Evolutionary conservation across 1,140 invertebrate genomes (phyloP), one percentile per base, ranked within the genome.

Genomic region (Brachionus paranguensis): DNA sequence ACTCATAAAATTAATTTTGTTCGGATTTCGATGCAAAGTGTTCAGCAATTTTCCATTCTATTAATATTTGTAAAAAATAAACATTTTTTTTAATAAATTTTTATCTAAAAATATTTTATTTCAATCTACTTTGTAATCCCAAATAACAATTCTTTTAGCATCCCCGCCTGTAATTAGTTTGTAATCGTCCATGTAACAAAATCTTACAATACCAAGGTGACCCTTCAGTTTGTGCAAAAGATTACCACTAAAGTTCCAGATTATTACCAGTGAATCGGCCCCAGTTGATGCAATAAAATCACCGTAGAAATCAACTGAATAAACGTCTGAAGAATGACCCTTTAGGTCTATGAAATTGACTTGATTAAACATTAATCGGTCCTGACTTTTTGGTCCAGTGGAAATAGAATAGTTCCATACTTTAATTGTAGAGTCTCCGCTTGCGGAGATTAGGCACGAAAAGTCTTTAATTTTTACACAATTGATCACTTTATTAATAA

Each of bases 121-220:
- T 10, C 24, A 68, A 68, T 14, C 1, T 79, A 79, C 81, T 85
- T 85, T 88, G 79, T 86, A 89, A 85, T 89, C 87, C 88, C 88
- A 89, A 41, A 89, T 85, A 29, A 87, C 84, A 33, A 89, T 86
- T 85, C 87, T 87, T 86, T 88, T 89, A 84, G 88, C 88, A 84
- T 89, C 88, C 2, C 88, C 88, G 20, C 87, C 88, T 85, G 86
- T 88, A 37, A 89, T 86, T n/a, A 89, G 85, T 50, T 87, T 84
- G 12, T 88, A 83, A 7, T 86, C 84, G 83, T 87, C 86, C 8
- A 89, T 86, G 70, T 87, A 84, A 6, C 89, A 84, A 85, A 87
- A 89, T 55, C 88, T 55, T 0, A 89, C 88, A 5, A 88, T 86
- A 17, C 88, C 88, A 1, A 89, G 84, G 84, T 89, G 88, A 50